Base-by-base conservation (phyloP, 2,113 vertebrate species). In the Ascaphus truei region DNA sequence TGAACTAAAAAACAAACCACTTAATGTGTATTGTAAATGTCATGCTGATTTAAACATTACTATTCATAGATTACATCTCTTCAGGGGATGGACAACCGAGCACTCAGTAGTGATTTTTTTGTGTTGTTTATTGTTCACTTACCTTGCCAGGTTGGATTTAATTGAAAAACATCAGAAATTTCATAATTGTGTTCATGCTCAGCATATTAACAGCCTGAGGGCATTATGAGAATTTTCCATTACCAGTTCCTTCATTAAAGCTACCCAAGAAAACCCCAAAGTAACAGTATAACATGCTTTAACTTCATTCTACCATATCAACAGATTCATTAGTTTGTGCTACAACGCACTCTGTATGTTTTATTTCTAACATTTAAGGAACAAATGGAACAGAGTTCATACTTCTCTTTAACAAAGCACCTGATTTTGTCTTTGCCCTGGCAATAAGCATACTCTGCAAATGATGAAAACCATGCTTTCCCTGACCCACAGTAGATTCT, bases 11-110 rank as follows among this genome's bases (percentile, higher is more conserved):
- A 85, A 72, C 58, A 77, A 78, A 76, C 7, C 41, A 72, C 57
- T 78, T 81, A 78, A 51, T 80, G 78, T 75, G 74, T 81, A 67
- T 76, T 83, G 52, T 80, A 82, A 85, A 79, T 79, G 60, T 73
- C 39, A 18, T 61, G 31, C 68, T 76, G 68, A 77, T 81, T 85
- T 84, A 79, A 80, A 31, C 58, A 79, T 76, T 80, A 26, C 73
- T 81, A 58, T 2, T 29, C 8, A 65, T 12, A 77, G 73, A 77
- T 78, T 77, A 77, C 60, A 76, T 81, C 75, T 79, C 64, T 78
- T 78, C 62, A 23, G 64, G 74, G 26, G 22, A 74, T 61, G 39
- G 23, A 66, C 68, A 26, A 7, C 2, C 45, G 69, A 59, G 39
- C 37, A 75, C 57, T 62, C 43, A 50, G 3, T 68, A 22, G 51